Percentiles rank a stretch among this genome's conserved stretches.
These are phyloP conservation scores for Ips nitidus DNA, from an alignment of 1,140 invertebrate species.

Conservation along the genomic window DNA sequence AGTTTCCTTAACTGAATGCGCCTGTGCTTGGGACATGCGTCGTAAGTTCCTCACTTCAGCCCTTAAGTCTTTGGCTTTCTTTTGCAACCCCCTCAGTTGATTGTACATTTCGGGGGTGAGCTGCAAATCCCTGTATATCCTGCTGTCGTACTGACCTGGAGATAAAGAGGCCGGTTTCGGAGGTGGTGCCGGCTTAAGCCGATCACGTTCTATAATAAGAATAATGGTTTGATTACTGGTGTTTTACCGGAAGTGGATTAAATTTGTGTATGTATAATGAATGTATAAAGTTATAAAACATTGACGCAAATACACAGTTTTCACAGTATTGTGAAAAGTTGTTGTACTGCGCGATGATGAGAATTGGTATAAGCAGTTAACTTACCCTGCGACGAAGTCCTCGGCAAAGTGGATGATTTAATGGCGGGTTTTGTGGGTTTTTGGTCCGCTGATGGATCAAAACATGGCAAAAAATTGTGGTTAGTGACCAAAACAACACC, in stretches of 20 bases:
- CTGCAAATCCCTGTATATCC: slow-evolving; percentile 62
- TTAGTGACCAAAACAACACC: slow-evolving; percentile 43
- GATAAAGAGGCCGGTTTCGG: slow-evolving; percentile 79
- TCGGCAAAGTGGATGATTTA: slow-evolving; percentile 89
- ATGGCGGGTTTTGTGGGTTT: slow-evolving; percentile 93
- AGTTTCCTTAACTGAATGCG: slow-evolving; percentile 85
- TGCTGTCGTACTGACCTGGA: slow-evolving; percentile 64
- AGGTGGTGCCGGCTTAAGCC: slow-evolving; percentile 80
- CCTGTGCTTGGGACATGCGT: slow-evolving; percentile 86
- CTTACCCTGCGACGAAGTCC: slow-evolving; percentile 91
- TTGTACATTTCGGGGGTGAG: slow-evolving; percentile 85
- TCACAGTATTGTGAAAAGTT: no score
- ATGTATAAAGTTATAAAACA: no score
- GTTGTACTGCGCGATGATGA: neutral
- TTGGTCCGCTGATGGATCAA: slow-evolving; percentile 73
- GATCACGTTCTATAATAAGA: slow-evolving; percentile 68
- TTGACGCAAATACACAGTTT: no score
- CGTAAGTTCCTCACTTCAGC: slow-evolving; percentile 87
- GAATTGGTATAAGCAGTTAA: neutral
- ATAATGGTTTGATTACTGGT: neutral
- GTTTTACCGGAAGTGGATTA: neutral
- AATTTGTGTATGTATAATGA: neutral
- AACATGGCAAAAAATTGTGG: slow-evolving; percentile 48
- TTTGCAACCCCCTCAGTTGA: slow-evolving; percentile 80
- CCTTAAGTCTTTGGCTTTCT: slow-evolving; percentile 86